Evolutionary conservation across 2,113 vertebrate species (phyloP), one percentile per base, ranked within the genome.

Genomic region (rat (Rattus norvegicus)): DNA sequence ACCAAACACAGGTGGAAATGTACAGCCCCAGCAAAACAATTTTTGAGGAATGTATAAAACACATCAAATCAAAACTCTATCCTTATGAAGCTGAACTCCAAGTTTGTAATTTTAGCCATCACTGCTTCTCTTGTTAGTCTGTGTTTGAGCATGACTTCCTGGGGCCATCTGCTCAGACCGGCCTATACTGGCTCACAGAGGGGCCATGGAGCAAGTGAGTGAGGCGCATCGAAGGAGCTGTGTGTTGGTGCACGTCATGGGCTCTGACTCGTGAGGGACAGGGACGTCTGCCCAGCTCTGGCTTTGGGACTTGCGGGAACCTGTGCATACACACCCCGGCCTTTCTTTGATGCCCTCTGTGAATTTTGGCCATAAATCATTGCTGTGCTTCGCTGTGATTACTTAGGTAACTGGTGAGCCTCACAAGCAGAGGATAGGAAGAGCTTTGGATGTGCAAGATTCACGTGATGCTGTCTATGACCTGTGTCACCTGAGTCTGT

Each of bases 241-340:
- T 63, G 49, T 94, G 97, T 67, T 7, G 1, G 12, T 90, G 47
- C 94, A 56, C 4, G 67, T 93, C 86, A 1, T 0, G 6, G n/a
- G 69, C 77, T 49, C 86, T 93, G 52, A 92, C 91, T 96, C 95
- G 76, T 0, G 0, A 19, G 10, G 24, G 36, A 76, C 30, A 0
- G 4, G 28, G 16, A 90, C 94, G 95, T 90, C 81, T 61, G 94
- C 59, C 30, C 52, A 80, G 83, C 56, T 2, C 47, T 26, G 52
- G 76, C 49, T 92, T 54, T n/a, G 0, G 0, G 54, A 61, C 76
- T 90, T 33, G 30, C 86, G 24, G 52, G 76, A 59, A 76, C 84
- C 67, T 89, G 89, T 90, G 92, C 36, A 65, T 19, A 88, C 89
- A 80, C 54, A 52, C 61, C 90, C 92, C 20, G 59, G 63, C 73